These are phyloP conservation scores for Synanthedon tipuliformis DNA, from an alignment of 2,888 invertebrate species.

Conservation along the genomic window DNA sequence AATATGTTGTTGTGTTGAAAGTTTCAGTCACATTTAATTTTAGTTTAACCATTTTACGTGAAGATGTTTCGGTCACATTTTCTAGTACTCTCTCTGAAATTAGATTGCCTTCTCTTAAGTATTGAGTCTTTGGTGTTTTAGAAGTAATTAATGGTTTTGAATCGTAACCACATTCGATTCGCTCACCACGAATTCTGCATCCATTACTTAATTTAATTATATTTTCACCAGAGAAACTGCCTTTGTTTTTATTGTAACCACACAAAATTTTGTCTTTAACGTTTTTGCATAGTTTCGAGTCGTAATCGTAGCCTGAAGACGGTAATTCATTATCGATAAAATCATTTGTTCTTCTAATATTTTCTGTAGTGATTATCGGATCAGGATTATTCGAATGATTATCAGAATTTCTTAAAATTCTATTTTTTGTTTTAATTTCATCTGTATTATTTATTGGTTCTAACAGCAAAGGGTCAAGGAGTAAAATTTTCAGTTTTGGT, in stretches of 20 bases:
- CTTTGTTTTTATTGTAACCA: slow-evolving; percentile 46
- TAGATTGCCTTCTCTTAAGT: no score
- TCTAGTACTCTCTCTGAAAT: no score
- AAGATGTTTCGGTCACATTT: no score
- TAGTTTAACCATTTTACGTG: no score
- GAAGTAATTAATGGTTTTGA: slow-evolving; percentile 6
- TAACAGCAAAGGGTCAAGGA: slow-evolving; percentile 22
- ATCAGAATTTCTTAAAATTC: neutral
- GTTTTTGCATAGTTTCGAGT: slow-evolving; percentile 30
- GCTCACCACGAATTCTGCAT: slow-evolving; percentile 33
- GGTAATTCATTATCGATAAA: neutral
- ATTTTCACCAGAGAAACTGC: slow-evolving; percentile 13
- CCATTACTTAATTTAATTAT: slow-evolving; percentile 27
- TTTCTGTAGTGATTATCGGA: neutral
- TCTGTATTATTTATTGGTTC: slow-evolving; percentile 11
- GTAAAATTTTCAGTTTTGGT: slow-evolving; percentile 26
- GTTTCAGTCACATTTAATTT: neutral
- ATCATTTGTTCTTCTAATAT: neutral
- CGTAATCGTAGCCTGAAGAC: slow-evolving; percentile 29
- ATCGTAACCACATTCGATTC: slow-evolving; percentile 50
- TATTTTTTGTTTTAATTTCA: no score
- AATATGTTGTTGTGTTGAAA: neutral
- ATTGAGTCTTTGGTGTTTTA: no score
- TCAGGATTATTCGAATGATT: neutral
- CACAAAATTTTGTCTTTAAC: slow-evolving; percentile 37